Evolutionary conservation across 2,113 vertebrate genomes (phyloP), one percentile per base, ranked within the genome.

Genomic region (Psilopogon haemacephalus): DNA sequence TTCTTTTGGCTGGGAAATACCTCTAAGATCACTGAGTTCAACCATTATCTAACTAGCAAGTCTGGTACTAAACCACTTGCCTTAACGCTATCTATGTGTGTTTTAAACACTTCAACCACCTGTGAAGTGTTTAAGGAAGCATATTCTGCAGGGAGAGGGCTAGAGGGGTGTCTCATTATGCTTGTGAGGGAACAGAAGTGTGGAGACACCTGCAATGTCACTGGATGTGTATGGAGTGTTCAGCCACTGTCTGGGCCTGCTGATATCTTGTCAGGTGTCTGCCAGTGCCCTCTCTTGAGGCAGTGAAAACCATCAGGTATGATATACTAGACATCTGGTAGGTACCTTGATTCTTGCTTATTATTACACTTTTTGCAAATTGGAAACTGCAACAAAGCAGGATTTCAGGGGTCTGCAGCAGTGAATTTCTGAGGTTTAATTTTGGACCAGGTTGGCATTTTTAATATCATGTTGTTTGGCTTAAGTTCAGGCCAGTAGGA

Each of bases 191-290:
- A 60, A 30, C 21, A 76, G 77, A 77, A 7, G 21, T 18, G 50
- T 11, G n/a, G 24, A 37, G 17, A 20, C 18, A 18, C 33, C 19
- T 40, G 24, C 2, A 4, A 42, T 28, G 33, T 50, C 26, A 55
- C 62, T 42, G 20, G 9, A 3, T 11, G 7, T 13, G 8, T 0
- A 0, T 15, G 35, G 28, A 24, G 2, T 1, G 1, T 12, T 33
- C 3, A 38, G n/a, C 19, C 44, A 55, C 64, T 2, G 2, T 21
- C 15, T 44, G 48, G 33, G 7, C 32, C 30, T 0, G 0, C 55
- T 54, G 63, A 58, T 15, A 13, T 65, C 56, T 14, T 38, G 52
- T 13, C 23, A 48, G 23, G 11, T 3, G 1, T 21, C 55, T 74
- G 42, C 14, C 0, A 0, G 5, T 42, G 7, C 6, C 16, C 18